Evolutionary conservation across 2,888 invertebrate species (phyloP), one percentile per base, ranked within the genome.

Genomic region (Morpho helenor): DNA sequence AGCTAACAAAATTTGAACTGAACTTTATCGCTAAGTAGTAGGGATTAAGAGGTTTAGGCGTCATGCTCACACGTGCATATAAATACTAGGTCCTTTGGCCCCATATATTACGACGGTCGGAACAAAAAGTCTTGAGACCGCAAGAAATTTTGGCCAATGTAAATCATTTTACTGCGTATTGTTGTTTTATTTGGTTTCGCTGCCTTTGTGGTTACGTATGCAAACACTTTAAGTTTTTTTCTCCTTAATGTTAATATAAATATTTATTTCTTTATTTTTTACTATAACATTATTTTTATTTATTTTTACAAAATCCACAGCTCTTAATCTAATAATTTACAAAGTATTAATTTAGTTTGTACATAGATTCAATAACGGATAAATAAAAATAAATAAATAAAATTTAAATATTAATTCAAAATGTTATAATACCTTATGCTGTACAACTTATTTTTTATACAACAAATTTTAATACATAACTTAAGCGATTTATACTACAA

Each of bases 61-160:
- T 8, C 41, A 53, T 52, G 45, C 22, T 41, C 47, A 45, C 9
- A 49, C 47, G 52, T 51, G 42, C 54, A 53, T 79, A 76, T 74
- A 75, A 77, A 76, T 79, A 76, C 77, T 78, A 68, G 68, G 71
- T 77, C 75, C 79, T 83, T 85, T 83, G 80, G 80, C 73, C 81
- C 80, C 87, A 82, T 88, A 86, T 84, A 79, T 87, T 87, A 87
- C 79, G 87, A 85, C 77, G 76, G 72, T 75, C 76, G 70, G 72
- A 79, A 78, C 77, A 82, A 87, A 88, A 82, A 86, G 84, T 87
- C 84, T 78, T 75, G 77, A 69, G 77, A 76, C 77, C 73, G 79
- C 79, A 73, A 77, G 77, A 76, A 85, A 87, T 87, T 87, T 86
- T 84, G 82, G 86, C 86, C 80, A 86, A 87, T 85, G 88, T 87